These are phyloP conservation scores for Bostrychus sinensis DNA, from an alignment of 2,113 vertebrate species.

Conservation along the genomic window DNA sequence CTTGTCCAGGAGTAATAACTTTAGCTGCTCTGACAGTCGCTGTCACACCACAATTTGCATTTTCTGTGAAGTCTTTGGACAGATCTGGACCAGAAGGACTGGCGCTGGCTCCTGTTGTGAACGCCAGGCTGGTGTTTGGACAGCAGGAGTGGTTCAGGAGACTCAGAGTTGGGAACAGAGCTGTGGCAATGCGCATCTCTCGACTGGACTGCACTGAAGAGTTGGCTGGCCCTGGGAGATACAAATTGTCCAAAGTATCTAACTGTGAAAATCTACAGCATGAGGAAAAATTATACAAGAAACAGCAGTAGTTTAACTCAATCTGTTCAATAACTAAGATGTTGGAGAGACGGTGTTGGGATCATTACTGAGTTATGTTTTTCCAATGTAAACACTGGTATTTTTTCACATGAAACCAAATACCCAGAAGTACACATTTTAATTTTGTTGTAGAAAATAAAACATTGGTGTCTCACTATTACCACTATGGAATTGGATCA, in stretches of 20 bases:
- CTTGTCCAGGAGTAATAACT: conserved; percentile 81
- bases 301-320: too few relatives aligned
- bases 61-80: conserved; percentile 15
- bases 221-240: conserved; percentile 64
- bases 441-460: too few relatives aligned
- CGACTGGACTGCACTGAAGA: conserved; percentile 74
- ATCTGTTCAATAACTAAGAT: too few relatives aligned
- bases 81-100: conserved; percentile 20
- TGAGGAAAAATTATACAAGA: neutral
- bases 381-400: too few relatives aligned
- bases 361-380: too few relatives aligned
- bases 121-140: conserved; percentile 89
- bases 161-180: conserved; percentile 89
- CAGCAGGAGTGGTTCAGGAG: conserved; percentile 94
- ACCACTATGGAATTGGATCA: too few relatives aligned
- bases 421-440: too few relatives aligned
- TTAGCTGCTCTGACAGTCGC: conserved; percentile 82
- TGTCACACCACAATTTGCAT: conserved; percentile 33
- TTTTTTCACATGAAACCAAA: too few relatives aligned
- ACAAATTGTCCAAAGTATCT: conserved; percentile 5
- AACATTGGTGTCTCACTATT: too few relatives aligned
- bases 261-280: neutral
- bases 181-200: conserved; percentile 87
- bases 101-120: conserved; percentile 67
- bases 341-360: too few relatives aligned